Base-by-base conservation (phyloP, 2,797 vertebrate genomes). In the Lepus oiostolus region DNA sequence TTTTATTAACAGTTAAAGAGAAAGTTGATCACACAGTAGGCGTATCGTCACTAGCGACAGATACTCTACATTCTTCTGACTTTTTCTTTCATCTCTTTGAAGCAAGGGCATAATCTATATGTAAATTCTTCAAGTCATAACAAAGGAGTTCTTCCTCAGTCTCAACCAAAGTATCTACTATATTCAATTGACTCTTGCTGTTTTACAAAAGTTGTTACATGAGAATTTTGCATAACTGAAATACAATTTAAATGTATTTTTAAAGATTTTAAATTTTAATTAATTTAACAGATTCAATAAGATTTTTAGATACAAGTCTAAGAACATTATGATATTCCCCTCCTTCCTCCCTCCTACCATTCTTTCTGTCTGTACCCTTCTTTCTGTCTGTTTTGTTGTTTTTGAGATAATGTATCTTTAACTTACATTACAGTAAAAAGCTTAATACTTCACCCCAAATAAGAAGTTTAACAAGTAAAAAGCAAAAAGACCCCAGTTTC, bases 1-100 rank as follows among this genome's bases (percentile, higher is more conserved):
- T 90, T 86, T 86, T 89, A 88, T 95, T 76, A 65, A 84, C 52
- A 92, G 21, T 71, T 88, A 93, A 84, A 60, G 26, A 87, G 60
- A 47, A 90, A 38, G 26, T 42, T 85, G 38, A 60, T 77, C 52
- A 67, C 7, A 38, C 9, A 32, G 26, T 12, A 93, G 42, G 7
- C 1, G 17, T 90, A 58, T 65, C 42, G 17, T 90, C 63, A 83
- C 9, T 80, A 63, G 19, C 21, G 83, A 75, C 16, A 65, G 60
- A 82, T 85, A 10, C 8, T 74, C 17, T 86, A 74, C 14, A 86
- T n/a, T 47, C 70, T 8, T 22, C 17, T 81, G 35, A 6, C 6
- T 80, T 90, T 83, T 71, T n/a, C 54, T 85, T 95, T 89, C 50
- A 88, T 83, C 6, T 91, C 24, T 93, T 79, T 90, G n/a, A 67